Evolutionary conservation across 2,113 vertebrate species (phyloP).

Genomic region (Sinocyclocheilus rhinocerous): DNA sequence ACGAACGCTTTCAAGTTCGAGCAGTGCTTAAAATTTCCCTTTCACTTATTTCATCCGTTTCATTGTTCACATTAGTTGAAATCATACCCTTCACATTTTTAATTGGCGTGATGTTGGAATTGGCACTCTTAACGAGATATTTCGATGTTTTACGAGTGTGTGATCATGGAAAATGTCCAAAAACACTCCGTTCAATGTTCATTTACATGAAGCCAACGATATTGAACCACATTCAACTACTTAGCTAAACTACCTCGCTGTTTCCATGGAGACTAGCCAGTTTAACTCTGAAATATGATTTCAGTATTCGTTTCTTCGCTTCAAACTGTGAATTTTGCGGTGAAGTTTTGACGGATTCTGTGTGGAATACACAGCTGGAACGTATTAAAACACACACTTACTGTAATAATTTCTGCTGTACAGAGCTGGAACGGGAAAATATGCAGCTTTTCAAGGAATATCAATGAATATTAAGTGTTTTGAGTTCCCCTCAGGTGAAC

Average conservation of each 20-base stretch:
- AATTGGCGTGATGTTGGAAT: background rate
- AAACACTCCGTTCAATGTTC: background rate
- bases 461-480: background rate
- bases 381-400: background rate
- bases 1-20: conserved; percentile 45
- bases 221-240: background rate
- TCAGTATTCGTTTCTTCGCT: background rate
- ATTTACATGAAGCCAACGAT: conserved; percentile 1
- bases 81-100: conserved; percentile 2
- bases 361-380: background rate
- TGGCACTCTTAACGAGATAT: conserved; percentile 11
- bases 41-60: conserved; percentile 37
- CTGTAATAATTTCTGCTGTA: background rate
- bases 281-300: background rate
- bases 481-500: background rate
- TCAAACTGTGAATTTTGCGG: background rate
- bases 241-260: background rate
- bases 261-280: conserved; percentile 12
- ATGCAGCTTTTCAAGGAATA: background rate
- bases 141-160: background rate
- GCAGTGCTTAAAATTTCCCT: conserved; percentile 29
- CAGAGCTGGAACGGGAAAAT: background rate
- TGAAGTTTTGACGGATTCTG: background rate
- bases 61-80: conserved; percentile 43
- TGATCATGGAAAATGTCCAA: conserved; percentile 17